phyloP scores from a whole-genome alignment of 1,140 invertebrate genomes.

The Colletes gigas region DNA sequence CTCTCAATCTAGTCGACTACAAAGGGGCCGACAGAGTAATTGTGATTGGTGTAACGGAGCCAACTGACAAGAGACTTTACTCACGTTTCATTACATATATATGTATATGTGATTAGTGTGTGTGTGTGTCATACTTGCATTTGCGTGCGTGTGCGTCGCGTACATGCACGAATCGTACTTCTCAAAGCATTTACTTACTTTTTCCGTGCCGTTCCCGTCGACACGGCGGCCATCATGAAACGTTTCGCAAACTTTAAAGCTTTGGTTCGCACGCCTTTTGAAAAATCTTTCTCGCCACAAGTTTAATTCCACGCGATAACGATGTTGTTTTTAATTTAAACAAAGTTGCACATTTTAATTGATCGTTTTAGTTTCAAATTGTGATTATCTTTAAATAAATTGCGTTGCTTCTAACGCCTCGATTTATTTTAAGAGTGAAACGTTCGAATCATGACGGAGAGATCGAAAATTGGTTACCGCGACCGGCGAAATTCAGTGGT shows the following conservation, averaged over 20 bases:
- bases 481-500: not conserved
- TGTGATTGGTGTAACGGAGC: conserved; percentile 70
- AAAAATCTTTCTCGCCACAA: not conserved
- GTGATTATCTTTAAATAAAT: no score
- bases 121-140: conserved; percentile 4
- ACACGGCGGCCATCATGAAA: conserved; percentile 1
- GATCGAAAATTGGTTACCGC: not conserved
- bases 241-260: no score
- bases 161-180: not conserved
- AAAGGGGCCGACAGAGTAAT: conserved; percentile 66
- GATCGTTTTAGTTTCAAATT: no score
- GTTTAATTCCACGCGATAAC: no score
- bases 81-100: conserved; percentile 27
- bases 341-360: no score
- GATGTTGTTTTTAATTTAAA: no score
- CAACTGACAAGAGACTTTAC: conserved; percentile 27
- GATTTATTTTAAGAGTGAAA: not conserved
- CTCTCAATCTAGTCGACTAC: conserved; percentile 67
- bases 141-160: not conserved
- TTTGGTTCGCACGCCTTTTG: no score
- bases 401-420: no score
- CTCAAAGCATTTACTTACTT: conserved; percentile 15
- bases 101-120: not conserved
- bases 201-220: not conserved
- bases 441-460: not conserved